A percentile compares a stretch with the other conserved stretches of the same genome.
Evolutionary conservation across 1,140 invertebrate species (phyloP).

Genomic region (Pseudomyrmex cubaensis): DNA sequence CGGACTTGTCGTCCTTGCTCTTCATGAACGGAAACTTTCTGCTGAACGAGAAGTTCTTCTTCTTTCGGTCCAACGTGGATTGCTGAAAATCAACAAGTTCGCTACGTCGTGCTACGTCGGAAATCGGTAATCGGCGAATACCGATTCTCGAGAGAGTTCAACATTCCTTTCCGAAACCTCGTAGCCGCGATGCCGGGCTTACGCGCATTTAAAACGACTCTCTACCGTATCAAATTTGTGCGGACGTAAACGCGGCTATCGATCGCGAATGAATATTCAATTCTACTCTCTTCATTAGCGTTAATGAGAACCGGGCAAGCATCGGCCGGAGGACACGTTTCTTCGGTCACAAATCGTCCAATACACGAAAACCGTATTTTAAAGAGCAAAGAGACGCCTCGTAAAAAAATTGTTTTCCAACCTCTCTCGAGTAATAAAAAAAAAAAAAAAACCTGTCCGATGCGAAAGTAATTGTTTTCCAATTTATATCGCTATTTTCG

Average conservation of each 20-base stretch:
- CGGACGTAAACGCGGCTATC: not conserved
- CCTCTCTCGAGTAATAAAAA: not conserved
- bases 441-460: too few relatives aligned
- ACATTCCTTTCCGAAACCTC: not conserved
- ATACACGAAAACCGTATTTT: not conserved
- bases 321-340: not conserved
- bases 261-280: constrained; percentile 29
- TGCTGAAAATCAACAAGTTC: constrained; percentile 87
- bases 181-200: not conserved
- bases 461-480: not conserved
- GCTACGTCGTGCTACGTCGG: not conserved
- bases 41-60: constrained; percentile 99
- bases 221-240: constrained; percentile 4
- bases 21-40: constrained; percentile 99
- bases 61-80: constrained; percentile 97
- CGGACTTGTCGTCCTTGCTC: constrained; percentile 98
- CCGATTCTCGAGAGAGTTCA: not conserved
- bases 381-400: not conserved
- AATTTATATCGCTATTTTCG: not conserved
- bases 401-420: not conserved
- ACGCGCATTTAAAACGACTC: not conserved
- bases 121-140: not conserved
- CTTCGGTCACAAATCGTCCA: constrained; percentile 10
- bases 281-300: constrained; percentile 4
- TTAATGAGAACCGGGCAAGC: constrained; percentile 14